A percentile compares a stretch with the other conserved stretches of the same genome.
These are phyloP conservation scores for Lepidurus packardi DNA, from an alignment of 1,140 invertebrate genomes.

Conservation along the genomic window DNA sequence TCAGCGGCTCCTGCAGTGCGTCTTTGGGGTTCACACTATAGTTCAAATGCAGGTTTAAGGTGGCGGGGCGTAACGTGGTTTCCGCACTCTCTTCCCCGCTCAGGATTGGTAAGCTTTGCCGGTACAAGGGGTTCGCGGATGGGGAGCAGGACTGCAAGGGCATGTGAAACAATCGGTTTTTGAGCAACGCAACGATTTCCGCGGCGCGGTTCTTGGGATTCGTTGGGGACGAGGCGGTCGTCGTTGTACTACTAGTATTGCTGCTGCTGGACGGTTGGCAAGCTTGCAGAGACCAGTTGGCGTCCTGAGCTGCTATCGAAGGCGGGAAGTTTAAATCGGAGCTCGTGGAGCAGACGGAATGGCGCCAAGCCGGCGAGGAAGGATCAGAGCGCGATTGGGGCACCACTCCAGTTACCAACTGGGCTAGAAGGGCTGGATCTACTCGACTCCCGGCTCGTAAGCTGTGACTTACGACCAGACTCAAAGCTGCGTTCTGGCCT, in stretches of 20 bases:
- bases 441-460: conserved; percentile 19
- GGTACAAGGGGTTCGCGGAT: neutral
- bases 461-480: conserved; percentile 39
- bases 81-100: neutral
- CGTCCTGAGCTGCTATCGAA: neutral
- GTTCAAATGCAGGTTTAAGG: conserved; percentile 29
- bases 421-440: neutral
- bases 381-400: neutral
- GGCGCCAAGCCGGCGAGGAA: neutral
- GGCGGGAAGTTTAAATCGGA: neutral
- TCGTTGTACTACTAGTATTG: conserved; percentile 23
- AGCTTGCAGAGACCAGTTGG: conserved; percentile 26
- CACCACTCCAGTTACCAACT: neutral
- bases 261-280: neutral
- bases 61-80: conserved; percentile 24
- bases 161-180: conserved; percentile 29
- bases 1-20: neutral
- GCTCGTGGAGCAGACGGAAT: conserved; percentile 7
- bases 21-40: conserved; percentile 10
- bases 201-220: conserved; percentile 30
- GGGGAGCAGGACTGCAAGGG: conserved; percentile 8
- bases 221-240: neutral
- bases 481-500: conserved; percentile 45
- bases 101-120: conserved; percentile 28
- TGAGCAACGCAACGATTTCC: conserved; percentile 29